A percentile compares a stretch with the other conserved stretches of the same genome.
Evolutionary conservation across 2,888 invertebrate genomes (phyloP).

Genomic region (Euphydryas editha): DNA sequence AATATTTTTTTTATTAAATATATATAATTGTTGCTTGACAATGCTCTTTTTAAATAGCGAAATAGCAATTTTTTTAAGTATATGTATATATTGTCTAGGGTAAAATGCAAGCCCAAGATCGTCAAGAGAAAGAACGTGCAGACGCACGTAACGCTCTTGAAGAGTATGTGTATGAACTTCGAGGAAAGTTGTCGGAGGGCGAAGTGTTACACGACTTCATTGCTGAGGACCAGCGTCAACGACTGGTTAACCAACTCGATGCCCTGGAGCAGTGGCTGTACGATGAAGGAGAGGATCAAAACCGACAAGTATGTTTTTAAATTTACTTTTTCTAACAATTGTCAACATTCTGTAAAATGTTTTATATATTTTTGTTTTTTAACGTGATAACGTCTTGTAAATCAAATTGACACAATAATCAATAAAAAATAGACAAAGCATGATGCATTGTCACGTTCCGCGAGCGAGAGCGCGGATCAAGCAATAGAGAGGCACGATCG

Average conservation of each 20-base stretch:
- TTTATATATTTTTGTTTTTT: no score
- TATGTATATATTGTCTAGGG: slow-evolving; percentile 70
- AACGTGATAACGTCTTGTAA: no score
- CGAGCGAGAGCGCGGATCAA: no score
- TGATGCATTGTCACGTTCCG: no score
- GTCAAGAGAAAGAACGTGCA: slow-evolving; percentile 96
- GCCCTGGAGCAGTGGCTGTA: slow-evolving; percentile 98
- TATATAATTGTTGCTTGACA: not conserved
- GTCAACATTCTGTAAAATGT: no score
- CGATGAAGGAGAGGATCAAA: slow-evolving; percentile 97
- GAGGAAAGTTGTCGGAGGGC: slow-evolving; percentile 92
- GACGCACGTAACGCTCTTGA: slow-evolving; percentile 98
- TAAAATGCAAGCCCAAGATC: slow-evolving; percentile 93
- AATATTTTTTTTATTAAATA: no score
- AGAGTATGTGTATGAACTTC: slow-evolving; percentile 98
- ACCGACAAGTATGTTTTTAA: slow-evolving; percentile 74
- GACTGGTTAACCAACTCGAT: slow-evolving; percentile 87
- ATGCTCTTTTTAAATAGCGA: no score
- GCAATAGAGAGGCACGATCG: no score
- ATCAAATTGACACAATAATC: no score
- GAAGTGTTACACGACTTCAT: slow-evolving; percentile 90
- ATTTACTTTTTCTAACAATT: not conserved
- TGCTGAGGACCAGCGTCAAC: slow-evolving; percentile 86
- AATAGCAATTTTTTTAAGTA: no score
- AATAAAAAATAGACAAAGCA: no score